Base-by-base conservation (phyloP, 2,797 vertebrate genomes). In the Ibycter americanus region DNA sequence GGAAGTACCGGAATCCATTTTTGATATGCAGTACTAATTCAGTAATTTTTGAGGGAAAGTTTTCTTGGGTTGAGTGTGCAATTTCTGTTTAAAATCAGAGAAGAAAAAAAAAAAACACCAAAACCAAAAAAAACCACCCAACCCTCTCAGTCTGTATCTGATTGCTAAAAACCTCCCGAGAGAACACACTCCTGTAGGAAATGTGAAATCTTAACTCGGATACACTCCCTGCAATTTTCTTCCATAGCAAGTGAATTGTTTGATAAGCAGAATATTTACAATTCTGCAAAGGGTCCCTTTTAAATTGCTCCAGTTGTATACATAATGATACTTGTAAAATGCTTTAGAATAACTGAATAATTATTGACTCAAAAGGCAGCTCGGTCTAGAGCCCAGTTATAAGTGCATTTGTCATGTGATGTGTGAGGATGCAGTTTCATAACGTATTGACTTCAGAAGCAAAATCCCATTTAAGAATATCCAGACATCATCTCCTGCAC, bases 241-340 rank as follows among this genome's bases (percentile, higher is more conserved):
- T 29, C 47, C 4, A 0, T 25, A 78, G 90, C 74, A 94, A 78
- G 84, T 89, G 71, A 96, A 58, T 89, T 80, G 55, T 63, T 54
- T 74, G 71, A 73, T 91, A 87, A 92, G 81, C 63, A 80, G 81
- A 73, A 77, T 93, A 62, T 80, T 95, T 93, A 63, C 47, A 73
- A 6, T 83, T 72, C 74, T 87, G n/a, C 21, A 59, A 66, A 94
- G 21, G 20, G 31, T 63, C 31, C 40, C 63, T 87, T 88, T 91
- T 81, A 95, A 92, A 89, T 87, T 85, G 40, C 61, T 67, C 34
- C 44, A 36, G 20, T 26, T 83, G 18, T 73, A 49, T 36, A 19
- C 29, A 12, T 73, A 77, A 87, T 71, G 52, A 42, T 93, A 70
- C 44, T 59, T 72, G 40, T 56, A 70, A 70, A 61, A 27, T 34